Evolutionary conservation across 2,113 vertebrate genomes (phyloP).

Genomic region (Mungos mungo): DNA sequence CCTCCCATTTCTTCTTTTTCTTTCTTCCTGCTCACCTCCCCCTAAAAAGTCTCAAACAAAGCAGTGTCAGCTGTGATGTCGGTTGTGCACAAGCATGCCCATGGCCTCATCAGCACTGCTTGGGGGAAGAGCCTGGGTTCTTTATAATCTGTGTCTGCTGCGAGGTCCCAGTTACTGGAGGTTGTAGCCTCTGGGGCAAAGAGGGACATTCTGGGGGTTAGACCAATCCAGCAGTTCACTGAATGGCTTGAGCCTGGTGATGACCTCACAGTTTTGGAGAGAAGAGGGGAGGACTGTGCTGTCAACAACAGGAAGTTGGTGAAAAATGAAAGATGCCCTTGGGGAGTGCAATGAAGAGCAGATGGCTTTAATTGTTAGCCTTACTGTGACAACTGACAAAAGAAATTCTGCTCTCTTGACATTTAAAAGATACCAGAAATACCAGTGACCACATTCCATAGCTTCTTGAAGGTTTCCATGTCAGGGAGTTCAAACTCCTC

Average conservation of each 20-base stretch:
- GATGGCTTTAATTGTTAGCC: conserved; percentile 89
- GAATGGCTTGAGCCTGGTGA: neutral
- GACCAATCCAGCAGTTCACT: neutral
- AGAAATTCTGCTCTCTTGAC: conserved; percentile 88
- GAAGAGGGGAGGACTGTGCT: conserved; percentile 88
- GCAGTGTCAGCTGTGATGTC: neutral
- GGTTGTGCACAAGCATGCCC: no score
- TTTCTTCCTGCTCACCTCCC: neutral
- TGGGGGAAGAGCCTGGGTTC: neutral
- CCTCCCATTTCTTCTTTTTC: neutral
- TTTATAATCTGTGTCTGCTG: fast-evolving
- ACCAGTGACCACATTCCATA: conserved; percentile 84
- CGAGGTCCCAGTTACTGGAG: neutral
- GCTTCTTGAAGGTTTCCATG: conserved; percentile 85
- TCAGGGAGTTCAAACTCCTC: conserved; percentile 78
- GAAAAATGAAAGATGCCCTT: conserved; percentile 84
- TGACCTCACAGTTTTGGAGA: conserved; percentile 81
- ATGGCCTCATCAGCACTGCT: fast-evolving
- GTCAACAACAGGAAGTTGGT: conserved; percentile 92
- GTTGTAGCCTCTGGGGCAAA: neutral
- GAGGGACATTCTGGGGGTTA: neutral
- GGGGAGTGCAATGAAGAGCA: conserved; percentile 85
- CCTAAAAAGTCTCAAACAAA: neutral
- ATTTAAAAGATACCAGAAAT: conserved; percentile 89
- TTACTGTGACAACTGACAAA: conserved; percentile 87